Evolutionary conservation across 2,888 invertebrate genomes (phyloP).

Genomic region (Malthinus flaveolus): DNA sequence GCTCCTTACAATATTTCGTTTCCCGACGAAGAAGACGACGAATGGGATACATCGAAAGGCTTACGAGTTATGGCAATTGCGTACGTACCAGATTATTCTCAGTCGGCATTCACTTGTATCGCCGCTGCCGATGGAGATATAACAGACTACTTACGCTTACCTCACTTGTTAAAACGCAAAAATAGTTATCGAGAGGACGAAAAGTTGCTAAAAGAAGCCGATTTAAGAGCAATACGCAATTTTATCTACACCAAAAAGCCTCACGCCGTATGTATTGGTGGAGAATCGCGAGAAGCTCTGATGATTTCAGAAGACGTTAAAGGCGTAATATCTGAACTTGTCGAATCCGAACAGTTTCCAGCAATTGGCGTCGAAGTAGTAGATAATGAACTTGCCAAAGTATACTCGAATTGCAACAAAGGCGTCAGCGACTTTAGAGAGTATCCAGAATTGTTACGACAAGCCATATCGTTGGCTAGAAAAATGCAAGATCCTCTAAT

Average conservation of each 20-base stretch:
- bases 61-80: conserved; percentile 86
- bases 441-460: conserved; percentile 86
- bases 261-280: conserved; percentile 80
- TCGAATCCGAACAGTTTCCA: conserved; percentile 86
- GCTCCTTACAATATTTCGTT: conserved; percentile 77
- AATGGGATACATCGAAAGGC: conserved; percentile 86
- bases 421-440: conserved; percentile 88
- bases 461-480: conserved; percentile 92
- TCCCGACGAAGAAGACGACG: conserved; percentile 86
- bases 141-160: conserved; percentile 85
- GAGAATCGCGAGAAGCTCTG: conserved; percentile 86
- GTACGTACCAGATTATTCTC: conserved; percentile 81
- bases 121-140: conserved; percentile 90
- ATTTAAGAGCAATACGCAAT: conserved; percentile 70
- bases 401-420: conserved; percentile 86
- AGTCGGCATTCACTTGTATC: conserved; percentile 86
- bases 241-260: conserved; percentile 91
- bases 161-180: conserved; percentile 81
- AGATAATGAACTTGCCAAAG: conserved; percentile 90
- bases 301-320: conserved; percentile 79
- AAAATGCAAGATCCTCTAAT: conserved; percentile 93
- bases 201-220: conserved; percentile 64
- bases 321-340: conserved; percentile 72
- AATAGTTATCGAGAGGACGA: conserved; percentile 73
- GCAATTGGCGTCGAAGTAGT: conserved; percentile 86